Base-by-base conservation (phyloP, 2,797 vertebrate species). In the Parotocinclus haroldoi region DNA sequence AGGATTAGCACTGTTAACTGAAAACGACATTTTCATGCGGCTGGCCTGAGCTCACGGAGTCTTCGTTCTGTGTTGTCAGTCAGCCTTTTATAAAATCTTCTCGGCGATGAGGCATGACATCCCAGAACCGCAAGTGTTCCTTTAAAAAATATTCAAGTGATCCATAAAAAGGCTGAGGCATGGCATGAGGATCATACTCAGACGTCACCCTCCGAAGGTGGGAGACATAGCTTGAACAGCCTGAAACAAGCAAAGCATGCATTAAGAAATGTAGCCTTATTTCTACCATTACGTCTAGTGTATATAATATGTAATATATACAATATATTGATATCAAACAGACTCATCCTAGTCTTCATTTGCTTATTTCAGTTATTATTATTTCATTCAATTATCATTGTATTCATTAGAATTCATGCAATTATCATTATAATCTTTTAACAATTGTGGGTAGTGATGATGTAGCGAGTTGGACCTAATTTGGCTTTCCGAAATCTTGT, bases 151-250 rank as follows among this genome's bases (percentile, higher is more conserved):
- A 45, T 52, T 52, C 37, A 58, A 53, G 56, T 54, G 13, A 46
- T 8, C 6, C 10, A 10, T 38, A 13, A 39, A 58, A 37, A 18
- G 40, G 46, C 27, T 61, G 52, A 7, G 56, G 46, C 27, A 5
- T 27, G 27, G 27, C 27, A 27, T 18, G 65, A 71, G 61, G 50
- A 1, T 4, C 57, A 69, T 69, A 74, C 82, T 84, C 82, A 99
- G 46, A 96, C 89, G 60, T 98, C 96, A 66, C 96, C 96, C 7
- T 98, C 95, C 54, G 92, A 84, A 0, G 96, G 96, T 0, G 96
- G 96, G 82, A 96, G 90, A 86, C 95, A 99, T 75, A 99, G 87
- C 85, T 90, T 92, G 78, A 96, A 98, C 73, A 99, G 91, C 73
- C 96, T 99, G 78, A 64, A 54, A 68, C 46, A 60, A 76, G 14